These are phyloP conservation scores for Lepetodrilus schrolli DNA, from an alignment of 2,888 invertebrate genomes.

Conservation along the genomic window DNA sequence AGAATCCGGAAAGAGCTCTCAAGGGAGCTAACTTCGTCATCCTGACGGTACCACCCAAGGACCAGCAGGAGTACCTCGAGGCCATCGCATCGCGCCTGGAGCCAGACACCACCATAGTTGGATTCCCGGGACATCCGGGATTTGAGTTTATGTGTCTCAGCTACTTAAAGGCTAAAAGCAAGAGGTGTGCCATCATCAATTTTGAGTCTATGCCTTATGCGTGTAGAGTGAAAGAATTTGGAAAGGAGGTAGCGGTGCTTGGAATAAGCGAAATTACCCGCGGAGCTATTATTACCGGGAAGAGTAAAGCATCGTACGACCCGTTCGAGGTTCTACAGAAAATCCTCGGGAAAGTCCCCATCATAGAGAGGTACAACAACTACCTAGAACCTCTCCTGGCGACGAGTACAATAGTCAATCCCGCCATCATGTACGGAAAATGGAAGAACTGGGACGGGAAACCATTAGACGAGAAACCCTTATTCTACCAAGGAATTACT, in stretches of 20 bases:
- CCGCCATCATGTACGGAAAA: constrained; percentile 44
- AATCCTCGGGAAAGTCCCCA: constrained; percentile 42
- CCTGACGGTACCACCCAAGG: constrained; percentile 63
- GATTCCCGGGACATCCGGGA: constrained; percentile 64
- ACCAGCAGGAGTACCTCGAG: constrained; percentile 59
- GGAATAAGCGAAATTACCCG: constrained; percentile 42
- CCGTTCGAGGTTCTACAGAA: constrained; percentile 33
- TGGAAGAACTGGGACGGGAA: constrained; percentile 48
- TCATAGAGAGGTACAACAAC: constrained; percentile 38
- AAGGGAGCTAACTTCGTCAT: constrained; percentile 57
- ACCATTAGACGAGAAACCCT: constrained; percentile 40
- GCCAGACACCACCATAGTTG: constrained; percentile 58
- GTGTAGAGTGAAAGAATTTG: constrained; percentile 58
- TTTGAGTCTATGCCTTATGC: constrained; percentile 65
- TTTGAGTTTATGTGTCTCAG: constrained; percentile 60
- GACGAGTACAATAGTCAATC: constrained; percentile 38
- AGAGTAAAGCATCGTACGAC: constrained; percentile 29
- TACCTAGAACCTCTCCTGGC: constrained; percentile 41
- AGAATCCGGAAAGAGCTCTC: constrained; percentile 52
- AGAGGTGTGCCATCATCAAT: constrained; percentile 49
- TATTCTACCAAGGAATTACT: constrained; percentile 47
- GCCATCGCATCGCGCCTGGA: constrained; percentile 52
- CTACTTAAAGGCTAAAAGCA: constrained; percentile 45
- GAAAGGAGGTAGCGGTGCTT: constrained; percentile 43
- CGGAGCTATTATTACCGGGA: constrained; percentile 37